A percentile compares a stretch with the other conserved stretches of the same genome.
Evolutionary conservation across 92 coral and sea anemone genomes (phyloP).

Genomic region (Pocillopora meandrina): DNA sequence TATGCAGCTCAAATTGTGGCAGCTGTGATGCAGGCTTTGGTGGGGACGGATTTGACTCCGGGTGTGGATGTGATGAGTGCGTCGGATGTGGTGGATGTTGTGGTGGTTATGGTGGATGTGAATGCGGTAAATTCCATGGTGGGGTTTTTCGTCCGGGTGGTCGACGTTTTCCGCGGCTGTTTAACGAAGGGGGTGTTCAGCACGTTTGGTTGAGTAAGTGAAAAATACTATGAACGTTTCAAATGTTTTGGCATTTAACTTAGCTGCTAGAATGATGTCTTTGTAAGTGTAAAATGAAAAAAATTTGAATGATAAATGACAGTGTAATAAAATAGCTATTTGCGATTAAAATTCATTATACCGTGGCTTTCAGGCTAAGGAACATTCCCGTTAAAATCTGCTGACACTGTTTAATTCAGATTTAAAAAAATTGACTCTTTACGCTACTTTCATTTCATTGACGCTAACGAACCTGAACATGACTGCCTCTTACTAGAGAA

Average conservation of each 20-base stretch:
- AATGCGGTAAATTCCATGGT: conserved; percentile 15
- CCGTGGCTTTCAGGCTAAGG: no score
- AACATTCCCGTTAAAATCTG: no score
- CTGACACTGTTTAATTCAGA: no score
- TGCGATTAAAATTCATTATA: no score
- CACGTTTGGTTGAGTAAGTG: conserved; percentile 34
- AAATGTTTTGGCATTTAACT: not conserved
- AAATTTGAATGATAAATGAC: no score
- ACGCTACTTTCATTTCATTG: no score
- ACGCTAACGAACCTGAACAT: no score
- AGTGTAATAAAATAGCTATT: no score
- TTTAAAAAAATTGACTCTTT: no score
- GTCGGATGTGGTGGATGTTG: not conserved
- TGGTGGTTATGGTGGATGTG: conserved; percentile 41
- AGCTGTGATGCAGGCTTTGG: not conserved
- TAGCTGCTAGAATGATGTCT: no score
- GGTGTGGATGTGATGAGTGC: not conserved
- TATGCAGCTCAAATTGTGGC: not conserved
- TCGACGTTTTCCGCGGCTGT: not conserved
- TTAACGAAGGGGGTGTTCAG: not conserved
- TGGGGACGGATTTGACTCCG: not conserved
- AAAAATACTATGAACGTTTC: not conserved
- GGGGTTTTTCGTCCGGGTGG: conserved; percentile 24
- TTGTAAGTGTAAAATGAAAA: not conserved
- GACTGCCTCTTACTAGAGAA: no score